Evolutionary conservation across 2,888 invertebrate genomes (phyloP).

Genomic region (Oscheius onirici): DNA sequence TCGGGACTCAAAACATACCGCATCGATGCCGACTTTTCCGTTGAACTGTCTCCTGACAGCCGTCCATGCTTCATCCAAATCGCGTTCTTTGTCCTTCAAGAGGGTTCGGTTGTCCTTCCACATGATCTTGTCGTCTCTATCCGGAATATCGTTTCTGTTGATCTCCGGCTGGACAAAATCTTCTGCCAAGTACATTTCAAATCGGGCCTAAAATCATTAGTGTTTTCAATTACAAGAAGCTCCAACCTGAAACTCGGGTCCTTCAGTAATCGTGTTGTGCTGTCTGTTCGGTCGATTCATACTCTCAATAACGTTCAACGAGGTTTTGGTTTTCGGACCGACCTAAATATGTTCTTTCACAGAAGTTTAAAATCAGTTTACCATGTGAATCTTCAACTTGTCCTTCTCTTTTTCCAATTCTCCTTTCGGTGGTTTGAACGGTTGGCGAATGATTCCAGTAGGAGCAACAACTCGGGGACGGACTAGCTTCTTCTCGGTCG

Average conservation of each 20-base stretch:
- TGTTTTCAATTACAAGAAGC: background rate
- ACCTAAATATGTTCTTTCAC: background rate
- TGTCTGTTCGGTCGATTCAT: background rate
- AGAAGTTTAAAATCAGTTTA: background rate
- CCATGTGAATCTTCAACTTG: slow-evolving; percentile 27
- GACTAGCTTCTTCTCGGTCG: slow-evolving; percentile 3
- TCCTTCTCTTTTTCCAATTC: slow-evolving; percentile 32
- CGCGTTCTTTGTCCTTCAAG: slow-evolving; percentile 19
- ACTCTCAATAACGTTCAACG: slow-evolving; percentile 2
- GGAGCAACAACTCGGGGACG: slow-evolving; percentile 28
- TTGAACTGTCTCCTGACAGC: slow-evolving; percentile 29
- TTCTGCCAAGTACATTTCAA: slow-evolving; percentile 6
- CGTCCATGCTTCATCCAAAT: slow-evolving; percentile 34
- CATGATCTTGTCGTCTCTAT: slow-evolving; percentile 24
- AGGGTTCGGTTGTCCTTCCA: slow-evolving; percentile 2
- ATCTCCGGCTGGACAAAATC: slow-evolving; percentile 8
- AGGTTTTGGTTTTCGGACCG: slow-evolving; percentile 21
- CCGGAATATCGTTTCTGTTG: slow-evolving; percentile 2
- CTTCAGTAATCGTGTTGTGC: slow-evolving; percentile 5
- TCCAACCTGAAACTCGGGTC: slow-evolving; percentile 15
- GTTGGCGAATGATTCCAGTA: slow-evolving; percentile 8
- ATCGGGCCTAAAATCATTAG: slow-evolving; percentile 10
- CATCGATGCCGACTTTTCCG: slow-evolving; percentile 26
- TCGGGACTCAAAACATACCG: slow-evolving; percentile 6
- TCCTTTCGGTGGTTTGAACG: slow-evolving; percentile 25